Conservation (phyloP, 2,113 vertebrate species). For the Crotalus horridus region DNA sequence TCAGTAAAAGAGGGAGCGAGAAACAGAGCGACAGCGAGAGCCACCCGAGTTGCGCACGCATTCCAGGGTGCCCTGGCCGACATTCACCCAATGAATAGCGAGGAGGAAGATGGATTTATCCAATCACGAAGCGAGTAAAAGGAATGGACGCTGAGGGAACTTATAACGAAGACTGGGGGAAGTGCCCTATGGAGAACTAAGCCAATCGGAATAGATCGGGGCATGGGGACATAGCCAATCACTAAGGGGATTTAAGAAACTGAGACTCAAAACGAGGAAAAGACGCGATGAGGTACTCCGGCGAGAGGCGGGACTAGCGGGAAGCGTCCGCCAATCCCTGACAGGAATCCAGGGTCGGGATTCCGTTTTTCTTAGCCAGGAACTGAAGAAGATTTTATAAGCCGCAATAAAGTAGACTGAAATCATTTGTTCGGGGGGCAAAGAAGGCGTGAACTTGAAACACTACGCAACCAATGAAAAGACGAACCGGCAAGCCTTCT, state of each 20-base stretch:
- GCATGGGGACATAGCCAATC: neutral
- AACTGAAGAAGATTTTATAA: neutral
- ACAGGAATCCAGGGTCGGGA: neutral
- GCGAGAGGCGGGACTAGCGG: neutral
- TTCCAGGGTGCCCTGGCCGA: neutral
- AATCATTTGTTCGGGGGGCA: too few species aligned
- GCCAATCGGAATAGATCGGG: neutral
- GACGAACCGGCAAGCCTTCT: neutral
- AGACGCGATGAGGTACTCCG: neutral
- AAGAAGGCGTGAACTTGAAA: neutral
- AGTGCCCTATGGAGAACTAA: neutral
- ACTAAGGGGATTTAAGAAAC: neutral
- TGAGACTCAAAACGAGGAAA: conserved; percentile 22
- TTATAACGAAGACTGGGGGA: neutral
- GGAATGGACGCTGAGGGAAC: neutral
- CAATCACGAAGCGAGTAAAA: neutral
- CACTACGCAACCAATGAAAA: neutral
- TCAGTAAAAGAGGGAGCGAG: neutral
- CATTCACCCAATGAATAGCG: neutral
- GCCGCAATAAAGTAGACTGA: neutral
- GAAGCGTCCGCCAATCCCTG: neutral
- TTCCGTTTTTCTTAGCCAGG: neutral
- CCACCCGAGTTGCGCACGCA: conserved; percentile 25
- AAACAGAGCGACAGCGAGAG: neutral
- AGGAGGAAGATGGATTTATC: neutral